Conservation (phyloP, 2,797 vertebrate species). For the Onychomys leucogaster region DNA sequence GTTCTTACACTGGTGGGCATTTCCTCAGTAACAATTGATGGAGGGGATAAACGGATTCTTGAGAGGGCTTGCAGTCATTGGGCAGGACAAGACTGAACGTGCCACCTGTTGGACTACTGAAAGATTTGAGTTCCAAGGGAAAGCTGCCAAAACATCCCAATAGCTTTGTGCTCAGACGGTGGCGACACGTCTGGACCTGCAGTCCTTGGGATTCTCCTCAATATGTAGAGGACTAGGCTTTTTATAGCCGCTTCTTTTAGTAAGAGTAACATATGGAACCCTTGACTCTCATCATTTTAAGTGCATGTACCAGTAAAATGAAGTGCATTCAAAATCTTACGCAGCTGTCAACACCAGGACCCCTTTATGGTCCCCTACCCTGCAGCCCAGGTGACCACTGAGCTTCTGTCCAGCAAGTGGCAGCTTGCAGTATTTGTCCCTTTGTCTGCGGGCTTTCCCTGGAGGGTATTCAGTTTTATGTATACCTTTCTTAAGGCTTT, state of each 20-base stretch:
- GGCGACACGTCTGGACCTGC: neutral
- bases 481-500: neutral
- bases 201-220: neutral
- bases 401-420: neutral
- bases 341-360: neutral
- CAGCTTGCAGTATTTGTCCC: neutral
- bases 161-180: neutral
- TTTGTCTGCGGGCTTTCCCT: neutral
- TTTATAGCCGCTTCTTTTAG: neutral
- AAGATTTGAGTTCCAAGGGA: constrained; percentile 7
- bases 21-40: neutral
- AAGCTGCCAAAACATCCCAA: constrained; percentile 6
- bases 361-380: neutral
- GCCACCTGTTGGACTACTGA: constrained; percentile 31
- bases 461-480: neutral
- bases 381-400: neutral
- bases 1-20: constrained; percentile 1
- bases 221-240: constrained; percentile 15
- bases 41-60: neutral
- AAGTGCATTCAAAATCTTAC: neutral
- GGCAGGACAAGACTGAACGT: constrained; percentile 17
- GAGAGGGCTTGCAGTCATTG: neutral
- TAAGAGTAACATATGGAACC: neutral
- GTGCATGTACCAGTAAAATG: neutral
- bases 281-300: neutral